Evolutionary conservation across 2,888 invertebrate species (phyloP).

Genomic region (Craniophora ligustri): DNA sequence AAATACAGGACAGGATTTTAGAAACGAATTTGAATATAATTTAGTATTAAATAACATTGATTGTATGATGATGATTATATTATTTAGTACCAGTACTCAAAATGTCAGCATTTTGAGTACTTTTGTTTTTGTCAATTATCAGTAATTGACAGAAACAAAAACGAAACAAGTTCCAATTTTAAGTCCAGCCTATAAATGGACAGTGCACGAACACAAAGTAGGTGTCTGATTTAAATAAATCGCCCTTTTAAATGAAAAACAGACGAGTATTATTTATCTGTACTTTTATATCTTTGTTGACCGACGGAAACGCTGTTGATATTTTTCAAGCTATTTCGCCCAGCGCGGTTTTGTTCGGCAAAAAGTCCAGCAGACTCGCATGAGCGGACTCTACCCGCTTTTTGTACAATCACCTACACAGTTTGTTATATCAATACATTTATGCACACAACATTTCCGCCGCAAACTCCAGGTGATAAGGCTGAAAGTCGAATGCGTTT

Average conservation of each 20-base stretch:
- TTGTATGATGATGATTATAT: too few relatives aligned
- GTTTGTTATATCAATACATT: conserved; percentile 51
- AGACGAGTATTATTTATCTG: conserved; percentile 17
- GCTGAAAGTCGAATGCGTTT: conserved; percentile 28
- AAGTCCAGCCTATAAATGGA: conserved; percentile 15
- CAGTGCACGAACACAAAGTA: conserved; percentile 14
- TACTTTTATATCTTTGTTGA: conserved; percentile 43
- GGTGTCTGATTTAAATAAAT: conserved; percentile 43
- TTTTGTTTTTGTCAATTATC: too few relatives aligned
- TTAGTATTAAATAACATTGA: too few relatives aligned
- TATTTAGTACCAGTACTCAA: too few relatives aligned
- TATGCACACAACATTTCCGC: conserved; percentile 20
- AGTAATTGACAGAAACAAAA: too few relatives aligned
- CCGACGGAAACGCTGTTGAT: conserved; percentile 53
- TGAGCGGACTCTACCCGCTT: conserved; percentile 59
- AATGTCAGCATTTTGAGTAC: too few relatives aligned
- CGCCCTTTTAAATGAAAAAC: conserved; percentile 33
- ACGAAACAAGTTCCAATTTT: neutral
- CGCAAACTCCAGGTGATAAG: conserved; percentile 21
- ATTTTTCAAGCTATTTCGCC: conserved; percentile 63
- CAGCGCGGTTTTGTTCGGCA: conserved; percentile 58
- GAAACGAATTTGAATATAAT: too few relatives aligned
- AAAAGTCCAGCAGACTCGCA: conserved; percentile 62
- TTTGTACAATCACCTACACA: conserved; percentile 58
- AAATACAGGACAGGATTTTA: too few relatives aligned